Evolutionary conservation across 2,888 invertebrate species (phyloP).

Genomic region (Nymphalis urticae): DNA sequence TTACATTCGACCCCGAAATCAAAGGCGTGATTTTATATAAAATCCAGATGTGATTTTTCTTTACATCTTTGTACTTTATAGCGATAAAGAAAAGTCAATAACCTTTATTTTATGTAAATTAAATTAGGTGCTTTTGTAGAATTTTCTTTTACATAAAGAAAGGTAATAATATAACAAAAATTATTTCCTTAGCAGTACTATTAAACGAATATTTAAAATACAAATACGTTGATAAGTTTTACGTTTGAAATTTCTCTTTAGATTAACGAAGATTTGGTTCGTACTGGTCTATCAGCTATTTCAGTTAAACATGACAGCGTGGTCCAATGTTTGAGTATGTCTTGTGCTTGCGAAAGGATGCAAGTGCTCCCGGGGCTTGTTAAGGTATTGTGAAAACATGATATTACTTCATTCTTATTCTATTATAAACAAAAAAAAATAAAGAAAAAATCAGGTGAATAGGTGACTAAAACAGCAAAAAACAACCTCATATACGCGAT

Average conservation of each 20-base stretch:
- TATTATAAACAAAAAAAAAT: no score
- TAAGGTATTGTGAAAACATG: slow-evolving; percentile 51
- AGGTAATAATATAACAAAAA: background rate
- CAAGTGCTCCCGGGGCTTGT: slow-evolving; percentile 66
- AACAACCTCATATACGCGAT: no score
- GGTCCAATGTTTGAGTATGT: slow-evolving; percentile 67
- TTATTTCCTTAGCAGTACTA: no score
- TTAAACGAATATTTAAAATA: background rate
- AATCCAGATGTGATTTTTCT: background rate
- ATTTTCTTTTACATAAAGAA: background rate
- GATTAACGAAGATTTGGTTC: slow-evolving; percentile 72
- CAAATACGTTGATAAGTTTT: background rate
- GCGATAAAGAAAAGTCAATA: background rate
- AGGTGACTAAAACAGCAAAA: no score
- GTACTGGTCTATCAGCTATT: slow-evolving; percentile 72
- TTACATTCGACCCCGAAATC: slow-evolving; percentile 29
- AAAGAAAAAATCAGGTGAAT: no score
- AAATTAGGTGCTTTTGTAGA: background rate
- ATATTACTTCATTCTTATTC: no score
- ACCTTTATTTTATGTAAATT: no score
- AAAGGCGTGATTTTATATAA: slow-evolving; percentile 13
- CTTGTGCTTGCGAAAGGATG: slow-evolving; percentile 62
- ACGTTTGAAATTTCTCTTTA: slow-evolving; percentile 37
- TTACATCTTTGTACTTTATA: slow-evolving; percentile 18
- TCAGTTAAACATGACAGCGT: slow-evolving; percentile 72